These are phyloP conservation scores for Calidris pygmaea DNA, from an alignment of 2,113 vertebrate genomes.

Conservation along the genomic window DNA sequence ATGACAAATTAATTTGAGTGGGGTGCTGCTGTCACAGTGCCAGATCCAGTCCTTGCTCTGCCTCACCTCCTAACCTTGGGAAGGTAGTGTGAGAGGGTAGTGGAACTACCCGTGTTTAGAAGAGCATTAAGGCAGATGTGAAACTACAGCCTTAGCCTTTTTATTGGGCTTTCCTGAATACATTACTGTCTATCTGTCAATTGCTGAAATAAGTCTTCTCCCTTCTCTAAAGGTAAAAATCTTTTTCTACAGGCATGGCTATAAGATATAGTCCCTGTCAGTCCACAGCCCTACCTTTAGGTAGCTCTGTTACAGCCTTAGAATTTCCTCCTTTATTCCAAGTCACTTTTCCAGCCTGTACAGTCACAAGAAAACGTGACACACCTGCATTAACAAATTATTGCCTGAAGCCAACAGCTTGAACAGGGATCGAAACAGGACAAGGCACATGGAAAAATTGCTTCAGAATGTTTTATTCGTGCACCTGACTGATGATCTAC, in stretches of 20 bases:
- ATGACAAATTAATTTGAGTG: background rate
- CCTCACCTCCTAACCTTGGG: background rate
- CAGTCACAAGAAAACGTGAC: background rate
- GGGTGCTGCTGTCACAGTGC: background rate
- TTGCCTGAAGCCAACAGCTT: constrained; percentile 16
- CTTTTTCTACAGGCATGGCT: background rate
- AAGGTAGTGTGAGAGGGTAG: background rate
- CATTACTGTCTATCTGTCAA: background rate
- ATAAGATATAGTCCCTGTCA: background rate
- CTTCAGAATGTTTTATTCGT: constrained; percentile 33
- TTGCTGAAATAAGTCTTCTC: background rate
- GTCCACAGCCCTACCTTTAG: background rate
- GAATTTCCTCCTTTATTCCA: constrained; percentile 3
- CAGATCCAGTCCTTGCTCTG: background rate
- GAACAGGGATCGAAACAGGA: background rate
- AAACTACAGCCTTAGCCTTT: background rate
- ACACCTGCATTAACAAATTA: constrained; percentile 5
- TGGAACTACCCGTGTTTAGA: background rate
- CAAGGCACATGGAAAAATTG: background rate
- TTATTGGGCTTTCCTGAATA: background rate
- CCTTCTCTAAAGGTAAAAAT: background rate
- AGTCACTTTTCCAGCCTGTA: background rate
- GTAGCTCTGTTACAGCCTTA: background rate
- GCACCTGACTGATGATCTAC: background rate
- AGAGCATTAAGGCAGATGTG: background rate